Evolutionary conservation across 2,113 vertebrate genomes (phyloP).

Genomic region (Aplodontia rufa): DNA sequence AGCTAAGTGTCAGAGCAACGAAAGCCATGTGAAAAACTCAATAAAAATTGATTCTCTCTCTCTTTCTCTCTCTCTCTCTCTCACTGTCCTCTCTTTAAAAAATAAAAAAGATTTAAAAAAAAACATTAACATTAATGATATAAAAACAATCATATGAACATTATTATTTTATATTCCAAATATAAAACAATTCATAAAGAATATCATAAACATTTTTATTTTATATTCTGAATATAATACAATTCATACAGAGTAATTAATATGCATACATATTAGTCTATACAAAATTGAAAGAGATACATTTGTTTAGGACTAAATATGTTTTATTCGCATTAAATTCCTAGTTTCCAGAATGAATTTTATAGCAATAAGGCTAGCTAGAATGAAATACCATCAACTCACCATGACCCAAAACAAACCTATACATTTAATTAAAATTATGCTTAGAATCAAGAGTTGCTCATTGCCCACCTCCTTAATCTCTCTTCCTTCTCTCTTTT

Average conservation of each 20-base stretch:
- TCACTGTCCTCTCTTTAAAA: too few relatives aligned
- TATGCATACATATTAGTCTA: not conserved
- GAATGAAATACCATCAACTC: not conserved
- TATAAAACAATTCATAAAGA: slow-evolving; percentile 28
- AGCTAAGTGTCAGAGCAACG: too few relatives aligned
- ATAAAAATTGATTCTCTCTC: too few relatives aligned
- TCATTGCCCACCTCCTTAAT: not conserved
- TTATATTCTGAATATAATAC: not conserved
- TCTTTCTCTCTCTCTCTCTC: too few relatives aligned
- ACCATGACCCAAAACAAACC: not conserved
- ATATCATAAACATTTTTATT: slow-evolving; percentile 39
- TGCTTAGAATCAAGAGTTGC: not conserved
- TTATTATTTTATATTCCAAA: slow-evolving; percentile 24
- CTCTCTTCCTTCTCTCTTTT: slow-evolving; percentile 44
- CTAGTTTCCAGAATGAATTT: slow-evolving; percentile 13
- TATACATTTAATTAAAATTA: slow-evolving; percentile 25
- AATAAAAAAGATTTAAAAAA: too few relatives aligned
- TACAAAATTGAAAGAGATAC: slow-evolving; percentile 9
- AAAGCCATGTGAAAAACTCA: too few relatives aligned
- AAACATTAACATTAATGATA: slow-evolving; percentile 32
- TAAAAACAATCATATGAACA: slow-evolving; percentile 30
- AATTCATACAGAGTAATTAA: slow-evolving; percentile 45
- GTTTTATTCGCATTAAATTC: slow-evolving; percentile 26
- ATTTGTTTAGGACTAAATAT: slow-evolving; percentile 27
- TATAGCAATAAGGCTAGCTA: not conserved